Conservation (phyloP, 2,113 vertebrate species). For the Thunnus thynnus region DNA sequence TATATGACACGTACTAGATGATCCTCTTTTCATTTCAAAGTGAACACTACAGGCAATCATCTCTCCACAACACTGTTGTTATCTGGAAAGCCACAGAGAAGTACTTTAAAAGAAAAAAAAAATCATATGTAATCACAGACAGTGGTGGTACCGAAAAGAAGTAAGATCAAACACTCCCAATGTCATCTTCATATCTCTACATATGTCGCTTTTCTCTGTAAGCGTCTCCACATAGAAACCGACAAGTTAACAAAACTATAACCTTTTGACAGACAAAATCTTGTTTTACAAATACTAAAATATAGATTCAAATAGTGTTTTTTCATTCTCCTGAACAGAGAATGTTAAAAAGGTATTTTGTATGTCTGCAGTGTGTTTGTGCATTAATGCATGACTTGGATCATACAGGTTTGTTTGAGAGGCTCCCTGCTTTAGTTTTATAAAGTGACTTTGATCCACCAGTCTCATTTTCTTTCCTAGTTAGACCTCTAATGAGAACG, state of each 20-base stretch:
- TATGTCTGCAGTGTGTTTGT: background rate
- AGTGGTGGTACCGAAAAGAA: background rate
- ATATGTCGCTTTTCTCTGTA: no score
- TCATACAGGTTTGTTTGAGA: background rate
- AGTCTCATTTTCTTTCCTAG: slow-evolving; percentile 20
- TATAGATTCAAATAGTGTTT: background rate
- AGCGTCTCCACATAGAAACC: no score
- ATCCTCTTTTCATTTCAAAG: no score
- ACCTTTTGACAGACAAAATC: background rate
- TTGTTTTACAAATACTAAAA: background rate
- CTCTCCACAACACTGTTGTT: background rate
- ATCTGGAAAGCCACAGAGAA: no score
- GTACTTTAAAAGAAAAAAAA: no score
- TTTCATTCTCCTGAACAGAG: background rate
- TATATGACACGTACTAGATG: no score
- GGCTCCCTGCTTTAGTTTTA: slow-evolving; percentile 10
- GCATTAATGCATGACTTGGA: background rate
- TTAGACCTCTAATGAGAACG: slow-evolving; percentile 45
- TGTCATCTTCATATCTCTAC: background rate
- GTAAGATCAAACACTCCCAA: background rate
- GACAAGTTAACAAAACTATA: no score
- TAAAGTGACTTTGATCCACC: slow-evolving; percentile 59
- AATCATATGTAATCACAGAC: no score
- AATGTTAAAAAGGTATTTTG: background rate
- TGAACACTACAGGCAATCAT: background rate